Evolutionary conservation across 2,888 invertebrate species (phyloP), one percentile per base, ranked within the genome.

Genomic region (Holacanthella duospinosa): DNA sequence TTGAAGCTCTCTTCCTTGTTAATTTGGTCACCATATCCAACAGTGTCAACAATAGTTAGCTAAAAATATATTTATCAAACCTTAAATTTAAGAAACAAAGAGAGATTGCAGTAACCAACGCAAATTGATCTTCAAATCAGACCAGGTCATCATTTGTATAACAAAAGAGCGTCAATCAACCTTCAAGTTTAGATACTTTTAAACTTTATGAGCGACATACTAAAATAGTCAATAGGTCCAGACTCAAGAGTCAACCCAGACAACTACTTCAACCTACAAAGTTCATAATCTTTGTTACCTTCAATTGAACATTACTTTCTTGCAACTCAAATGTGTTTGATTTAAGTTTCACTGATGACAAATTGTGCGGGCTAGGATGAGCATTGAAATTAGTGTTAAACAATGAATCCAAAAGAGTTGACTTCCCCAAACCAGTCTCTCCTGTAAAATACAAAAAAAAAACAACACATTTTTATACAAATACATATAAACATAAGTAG

Each of bases 11-110:
- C 81, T 63, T 81, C 80, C 73, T 82, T 83, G 74, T 83, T 82
- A 43, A 83, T 78, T 73, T 84, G 83, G 75, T 83, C 83, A n/a
- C 83, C 83, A 71, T 81, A 83, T 1, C 82, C 83, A 26, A 80
- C 80, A n/a, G 81, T 80, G 72, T 84, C 83, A 12, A 83, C 80
- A 55, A 83, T 74, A 1, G 81, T 80, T 71, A 83, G 74, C 75
- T 70, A 62, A 25, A 53, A 53, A 12, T 25, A 53, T n/a, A n/a
- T n/a, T n/a, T n/a, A n/a, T n/a, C 43, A n/a, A 43, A 43, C n/a
- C 12, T 12, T n/a, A 43, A 43, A 43, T 43, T 12, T 12, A 12
- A 43, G 43, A 12, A 12, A 43, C 43, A 12, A n/a, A 12, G 12
- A 43, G 43, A n/a, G 43, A 43, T 12, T 43, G 43, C n/a, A n/a